Evolutionary conservation across 2,888 invertebrate genomes (phyloP).

Genomic region (Apantesis nais): DNA sequence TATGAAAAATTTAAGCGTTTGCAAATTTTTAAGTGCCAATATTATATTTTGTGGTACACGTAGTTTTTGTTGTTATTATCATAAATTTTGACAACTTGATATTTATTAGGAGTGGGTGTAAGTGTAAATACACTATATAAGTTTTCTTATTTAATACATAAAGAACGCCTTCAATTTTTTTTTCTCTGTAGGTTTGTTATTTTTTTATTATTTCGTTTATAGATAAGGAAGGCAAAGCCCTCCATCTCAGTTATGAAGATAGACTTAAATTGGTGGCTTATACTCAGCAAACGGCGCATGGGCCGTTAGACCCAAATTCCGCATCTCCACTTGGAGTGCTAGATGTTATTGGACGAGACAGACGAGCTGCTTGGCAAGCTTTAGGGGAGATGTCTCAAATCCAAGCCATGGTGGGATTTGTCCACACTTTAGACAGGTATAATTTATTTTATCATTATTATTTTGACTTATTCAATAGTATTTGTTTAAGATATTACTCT

Average conservation of each 20-base stretch:
- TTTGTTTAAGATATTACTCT: no score
- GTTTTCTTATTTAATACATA: slow-evolving; percentile 14
- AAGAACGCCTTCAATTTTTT: slow-evolving; percentile 15
- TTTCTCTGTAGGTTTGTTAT: slow-evolving; percentile 11
- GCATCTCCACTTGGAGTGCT: slow-evolving; percentile 95
- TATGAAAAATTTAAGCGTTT: neutral
- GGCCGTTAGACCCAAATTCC: slow-evolving; percentile 90
- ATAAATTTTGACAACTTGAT: neutral
- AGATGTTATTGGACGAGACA: slow-evolving; percentile 97
- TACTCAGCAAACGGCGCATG: slow-evolving; percentile 95
- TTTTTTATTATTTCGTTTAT: slow-evolving; percentile 53
- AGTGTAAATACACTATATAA: neutral
- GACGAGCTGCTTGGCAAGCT: slow-evolving; percentile 96
- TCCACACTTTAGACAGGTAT: slow-evolving; percentile 92
- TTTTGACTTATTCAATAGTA: no score
- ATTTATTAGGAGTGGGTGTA: no score
- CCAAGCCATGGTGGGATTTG: slow-evolving; percentile 96
- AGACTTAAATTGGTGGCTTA: slow-evolving; percentile 96
- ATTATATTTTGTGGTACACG: neutral
- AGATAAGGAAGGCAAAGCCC: slow-evolving; percentile 99
- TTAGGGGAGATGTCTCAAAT: slow-evolving; percentile 94
- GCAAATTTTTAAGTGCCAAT: neutral
- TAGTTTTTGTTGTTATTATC: neutral
- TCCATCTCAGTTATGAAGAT: slow-evolving; percentile 97
- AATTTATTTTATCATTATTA: neutral